Evolutionary conservation across 2,113 vertebrate species (phyloP), one percentile per base, ranked within the genome.

Genomic region (Cololabis saira): DNA sequence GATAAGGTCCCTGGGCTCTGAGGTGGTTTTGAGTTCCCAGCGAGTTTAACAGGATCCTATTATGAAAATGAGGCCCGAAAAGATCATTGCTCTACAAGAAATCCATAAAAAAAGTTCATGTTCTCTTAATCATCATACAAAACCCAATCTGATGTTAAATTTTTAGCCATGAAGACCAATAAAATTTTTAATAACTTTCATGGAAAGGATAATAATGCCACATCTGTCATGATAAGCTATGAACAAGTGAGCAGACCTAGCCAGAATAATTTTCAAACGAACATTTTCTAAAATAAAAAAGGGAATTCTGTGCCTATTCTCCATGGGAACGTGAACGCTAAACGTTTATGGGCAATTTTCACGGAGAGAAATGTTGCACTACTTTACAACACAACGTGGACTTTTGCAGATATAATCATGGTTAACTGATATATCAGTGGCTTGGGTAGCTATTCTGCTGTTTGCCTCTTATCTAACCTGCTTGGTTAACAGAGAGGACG

Each of bases 271-370:
- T 50, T 40, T 43, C 22, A 27, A 49, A 50, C 0, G 0, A 14
- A 17, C 17, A 40, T 1, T 16, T 48, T 54, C 33, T 37, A n/a
- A 54, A 61, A 61, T 24, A 16, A 12, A 59, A n/a, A 47, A 61
- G 41, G 43, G 11, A 57, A 64, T 19, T 17, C 9, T 9, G 11
- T n/a, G 6, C 47, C 49, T 42, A 11, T 17, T 51, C 18, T 45
- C 17, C 15, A 5, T 13, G 48, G 52, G 40, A 44, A 24, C 22
- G 6, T 13, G 12, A 54, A 43, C 13, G 37, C 15, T 37, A n/a
- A 33, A 48, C 15, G 27, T 6, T 14, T 44, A 14, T 41, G 40
- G 33, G 12, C 11, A 15, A 14, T 54, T 64, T 52, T 43, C 17
- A 18, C 1, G n/a, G 16, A 47, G n/a, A 13, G 11, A 2, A 60